These are phyloP conservation scores for Tenebrio molitor DNA, from an alignment of 1,140 invertebrate genomes.

Conservation along the genomic window DNA sequence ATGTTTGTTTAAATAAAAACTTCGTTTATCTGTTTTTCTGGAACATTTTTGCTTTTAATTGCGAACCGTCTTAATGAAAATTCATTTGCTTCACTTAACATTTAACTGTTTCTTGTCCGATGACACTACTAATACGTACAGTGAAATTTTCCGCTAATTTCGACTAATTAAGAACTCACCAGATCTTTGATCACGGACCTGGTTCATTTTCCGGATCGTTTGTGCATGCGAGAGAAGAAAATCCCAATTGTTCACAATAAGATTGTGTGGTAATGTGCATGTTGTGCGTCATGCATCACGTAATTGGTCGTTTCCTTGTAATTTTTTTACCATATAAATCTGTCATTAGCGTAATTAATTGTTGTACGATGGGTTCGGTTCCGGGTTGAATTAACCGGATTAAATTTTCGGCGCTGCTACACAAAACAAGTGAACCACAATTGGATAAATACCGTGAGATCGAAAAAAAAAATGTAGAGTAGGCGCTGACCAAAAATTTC, in stretches of 20 bases:
- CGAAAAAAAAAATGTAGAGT: too few species aligned
- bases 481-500: too few species aligned
- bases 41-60: background rate
- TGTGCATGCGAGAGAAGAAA: background rate
- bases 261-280: background rate
- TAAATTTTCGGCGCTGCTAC: too few species aligned
- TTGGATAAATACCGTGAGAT: too few species aligned
- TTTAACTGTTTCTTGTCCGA: background rate
- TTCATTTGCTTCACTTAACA: slow-evolving; percentile 25
- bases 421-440: too few species aligned
- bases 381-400: too few species aligned
- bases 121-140: background rate
- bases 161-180: background rate
- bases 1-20: slow-evolving; percentile 6
- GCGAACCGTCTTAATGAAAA: slow-evolving; percentile 15
- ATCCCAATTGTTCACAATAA: background rate
- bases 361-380: background rate
- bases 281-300: background rate
- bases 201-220: background rate
- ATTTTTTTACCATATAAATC: background rate
- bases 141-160: background rate
- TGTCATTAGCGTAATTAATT: background rate
- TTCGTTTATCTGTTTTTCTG: slow-evolving; percentile 25
- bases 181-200: background rate
- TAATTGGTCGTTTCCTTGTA: background rate